Evolutionary conservation across 2,888 invertebrate genomes (phyloP), one percentile per base, ranked within the genome.

Genomic region (Eristalis pertinax): DNA sequence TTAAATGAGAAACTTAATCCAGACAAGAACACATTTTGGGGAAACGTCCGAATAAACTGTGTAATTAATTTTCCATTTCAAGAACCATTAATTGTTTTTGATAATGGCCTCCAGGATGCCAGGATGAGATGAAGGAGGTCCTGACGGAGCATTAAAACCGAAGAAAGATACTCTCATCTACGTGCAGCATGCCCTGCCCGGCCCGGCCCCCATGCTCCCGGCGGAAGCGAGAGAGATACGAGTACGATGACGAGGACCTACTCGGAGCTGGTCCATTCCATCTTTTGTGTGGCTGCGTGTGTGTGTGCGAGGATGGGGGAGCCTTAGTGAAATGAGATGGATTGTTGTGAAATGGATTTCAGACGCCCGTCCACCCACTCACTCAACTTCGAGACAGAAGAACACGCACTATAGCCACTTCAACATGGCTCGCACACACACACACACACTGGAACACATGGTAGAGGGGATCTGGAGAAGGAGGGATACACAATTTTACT

Each of bases 51-150:
- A 90, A 90, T 90, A 89, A 90, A 89, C 89, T 89, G 89, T 89
- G 89, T 89, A 90, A 90, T 90, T 90, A 90, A 90, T 90, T 90
- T 90, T 90, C 89, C 89, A 89, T 90, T 90, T 90, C 89, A 89
- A 89, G 90, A 89, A 89, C 89, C 89, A 90, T 89, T 90, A 90
- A 90, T 89, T 90, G 90, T 90, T 90, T 90, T 89, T 89, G 89
- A 89, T 90, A 89, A 90, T 89, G 89, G 89, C 89, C 88, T 87
- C 84, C 79, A 87, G 87, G 84, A 87, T 74, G 81, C 84, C 79
- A 84, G 87, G 84, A 87, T 74, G 81, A 72, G 69, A 73, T 73
- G 79, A 76, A 80, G 83, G 85, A 78, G 84, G 67, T 83, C 78
- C 74, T 81, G 83, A 63, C 74, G 74, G 78, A 69, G 64, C 72